Evolutionary conservation across 2,888 invertebrate genomes (phyloP), one percentile per base, ranked within the genome.

Genomic region (Coleophora flavipennella): DNA sequence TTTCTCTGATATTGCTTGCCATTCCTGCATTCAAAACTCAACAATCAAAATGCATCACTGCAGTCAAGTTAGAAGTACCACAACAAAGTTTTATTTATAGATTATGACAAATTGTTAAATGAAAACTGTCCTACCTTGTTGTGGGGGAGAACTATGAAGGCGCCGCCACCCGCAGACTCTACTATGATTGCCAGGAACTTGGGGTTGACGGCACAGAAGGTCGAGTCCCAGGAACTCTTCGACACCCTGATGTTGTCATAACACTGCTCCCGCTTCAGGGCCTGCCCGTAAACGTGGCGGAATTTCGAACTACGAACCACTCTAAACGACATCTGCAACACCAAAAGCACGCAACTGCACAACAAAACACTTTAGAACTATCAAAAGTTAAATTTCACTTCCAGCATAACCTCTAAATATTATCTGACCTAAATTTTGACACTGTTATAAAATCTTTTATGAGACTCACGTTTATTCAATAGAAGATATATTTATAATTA

Each of bases 201-300:
- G 36, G 98, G 98, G 85, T 99, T 99, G 61, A 98, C 97, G 55
- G 97, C 96, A 87, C 97, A 98, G 83, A 98, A 98, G 52, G 96
- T 96, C 48, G 97, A 96, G 77, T 99, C 99, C 94, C 98, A 98
- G 39, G 97, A 97, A 70, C 97, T 97, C 79, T 97, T 96, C 49
- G 97, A 97, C 50, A 98, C 97, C 72, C 96, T 88, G 65, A 99
- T 92, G 81, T 97, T 97, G 86, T 99, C 98, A 86, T 96, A 98
- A 86, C 97, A 97, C 85, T 96, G 95, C 75, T 98, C 97, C 75
- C 97, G 90, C 86, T 97, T 96, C 57, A 94, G 86, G 59, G 95
- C 91, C 68, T 94, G 93, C 55, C 95, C 96, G 66, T 89, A 89
- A 68, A 98, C 97, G 88, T 98, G 98, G 77, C 97, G 95, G 88